Base-by-base conservation (phyloP, 2,888 invertebrate genomes). In the Drosophila tripunctata region DNA sequence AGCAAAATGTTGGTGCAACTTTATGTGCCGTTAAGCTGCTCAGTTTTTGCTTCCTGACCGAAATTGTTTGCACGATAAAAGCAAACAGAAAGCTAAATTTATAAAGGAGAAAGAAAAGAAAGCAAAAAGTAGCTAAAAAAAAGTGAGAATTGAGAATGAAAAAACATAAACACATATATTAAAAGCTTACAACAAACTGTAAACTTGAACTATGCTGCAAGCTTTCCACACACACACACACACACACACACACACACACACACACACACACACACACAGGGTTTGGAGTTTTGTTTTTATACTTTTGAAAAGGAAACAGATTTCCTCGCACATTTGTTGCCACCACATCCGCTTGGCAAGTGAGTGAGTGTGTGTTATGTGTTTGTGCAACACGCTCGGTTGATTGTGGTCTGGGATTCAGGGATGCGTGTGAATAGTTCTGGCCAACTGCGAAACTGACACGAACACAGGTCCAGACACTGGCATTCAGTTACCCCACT, bases 301-400 rank as follows among this genome's bases (percentile, higher is more conserved):
- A 21, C 3, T 27, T 27, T 33, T 14, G 12, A 17, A 50, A 44
- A 47, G 67, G 50, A 74, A 60, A 67, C 30, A 58, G 55, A 63
- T 67, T 72, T 75, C 55, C 72, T 54, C 55, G 44, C 64, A 56
- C 67, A 72, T 72, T 72, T 69, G 58, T 48, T 67, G 68, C 68
- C 56, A 67, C 66, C 77, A 66, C 77, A 67, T 78, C 68, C 76
- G 81, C 57, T 55, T 56, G 54, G 35, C 38, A 67, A 67, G 70
- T 60, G 58, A 63, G 75, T n/a, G n/a, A 78, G 60, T 67, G 47
- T 77, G 65, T 77, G 69, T 56, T 58, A 30, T 65, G 47, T 38
- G 48, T 22, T 35, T 47, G 47, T 51, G 67, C 57, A 57, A 52
- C 71, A 67, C 67, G 71, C 67, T 67, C 33, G 35, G 45, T 50